A percentile compares a stretch with the other conserved stretches of the same genome.
These are phyloP conservation scores for Platerodrilus igneus DNA, from an alignment of 2,888 invertebrate genomes.

Conservation along the genomic window DNA sequence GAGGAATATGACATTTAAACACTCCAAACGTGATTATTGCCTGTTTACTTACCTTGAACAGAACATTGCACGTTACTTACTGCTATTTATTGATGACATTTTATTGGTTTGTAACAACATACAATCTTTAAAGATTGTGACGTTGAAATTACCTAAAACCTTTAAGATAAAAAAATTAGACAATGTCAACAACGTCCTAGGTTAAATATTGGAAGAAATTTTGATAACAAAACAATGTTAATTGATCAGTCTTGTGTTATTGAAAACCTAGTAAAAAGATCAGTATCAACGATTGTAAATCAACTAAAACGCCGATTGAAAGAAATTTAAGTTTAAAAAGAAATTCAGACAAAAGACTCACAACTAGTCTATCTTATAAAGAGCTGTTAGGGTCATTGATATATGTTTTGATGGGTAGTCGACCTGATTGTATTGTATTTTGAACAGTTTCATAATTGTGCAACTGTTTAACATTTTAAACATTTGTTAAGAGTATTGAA, in stretches of 20 bases:
- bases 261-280: not conserved
- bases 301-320: not conserved
- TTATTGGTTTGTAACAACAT: not conserved
- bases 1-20: not conserved
- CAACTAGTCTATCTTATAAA: not conserved
- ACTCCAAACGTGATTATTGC: conserved; percentile 8
- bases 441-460: conserved; percentile 1
- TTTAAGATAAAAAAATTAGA: conserved; percentile 4
- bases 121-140: not conserved
- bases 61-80: conserved; percentile 4
- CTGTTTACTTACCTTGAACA: not conserved
- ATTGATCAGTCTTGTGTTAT: conserved; percentile 3
- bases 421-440: conserved; percentile 4
- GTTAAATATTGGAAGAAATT: conserved; percentile 5
- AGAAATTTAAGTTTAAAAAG: conserved; percentile 4
- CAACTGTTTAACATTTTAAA: conserved; percentile 4
- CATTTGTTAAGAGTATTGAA: conserved; percentile 1
- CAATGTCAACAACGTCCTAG: not conserved
- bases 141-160: conserved; percentile 2
- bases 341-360: not conserved
- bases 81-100: conserved; percentile 5
- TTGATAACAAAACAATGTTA: not conserved
- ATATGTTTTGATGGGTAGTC: not conserved
- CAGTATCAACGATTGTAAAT: conserved; percentile 1
- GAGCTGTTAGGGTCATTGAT: not conserved